Conservation (phyloP, 2,888 invertebrate genomes). For the Cheilosia vulpina region DNA sequence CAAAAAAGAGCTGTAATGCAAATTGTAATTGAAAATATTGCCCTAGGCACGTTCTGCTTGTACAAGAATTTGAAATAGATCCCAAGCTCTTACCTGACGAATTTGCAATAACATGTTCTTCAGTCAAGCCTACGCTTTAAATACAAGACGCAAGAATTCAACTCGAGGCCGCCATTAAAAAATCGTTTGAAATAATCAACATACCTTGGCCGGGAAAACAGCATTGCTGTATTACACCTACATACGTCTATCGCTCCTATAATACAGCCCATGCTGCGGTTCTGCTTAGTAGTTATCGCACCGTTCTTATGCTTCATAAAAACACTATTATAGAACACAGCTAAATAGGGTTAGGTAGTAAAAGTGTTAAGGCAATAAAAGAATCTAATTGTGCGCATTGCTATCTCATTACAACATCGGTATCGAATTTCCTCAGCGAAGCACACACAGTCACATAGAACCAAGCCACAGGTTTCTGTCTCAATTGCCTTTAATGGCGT, state of each 20-base stretch:
- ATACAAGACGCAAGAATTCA: not conserved
- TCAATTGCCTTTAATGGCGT: conserved; percentile 30
- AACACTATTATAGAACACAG: not conserved
- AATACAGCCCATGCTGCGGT: not conserved
- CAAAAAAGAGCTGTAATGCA: no score
- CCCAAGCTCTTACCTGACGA: no score
- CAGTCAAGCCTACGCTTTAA: not conserved
- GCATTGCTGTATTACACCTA: not conserved
- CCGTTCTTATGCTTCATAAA: not conserved
- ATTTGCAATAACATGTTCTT: no score
- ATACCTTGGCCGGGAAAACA: not conserved
- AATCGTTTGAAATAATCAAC: not conserved
- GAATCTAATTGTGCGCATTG: conserved; percentile 66
- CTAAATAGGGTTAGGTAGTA: conserved; percentile 20
- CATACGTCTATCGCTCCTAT: not conserved
- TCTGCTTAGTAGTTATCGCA: not conserved
- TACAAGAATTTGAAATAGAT: no score
- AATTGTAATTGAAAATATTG: no score
- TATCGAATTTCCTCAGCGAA: conserved; percentile 23
- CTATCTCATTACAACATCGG: conserved; percentile 60
- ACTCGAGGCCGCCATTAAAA: not conserved
- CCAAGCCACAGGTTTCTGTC: conserved; percentile 42
- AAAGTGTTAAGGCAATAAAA: conserved; percentile 61
- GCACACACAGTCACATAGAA: not conserved
- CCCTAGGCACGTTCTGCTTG: no score